Evolutionary conservation across 2,797 vertebrate genomes (phyloP), one percentile per base, ranked within the genome.

Genomic region (Cuniculus paca): DNA sequence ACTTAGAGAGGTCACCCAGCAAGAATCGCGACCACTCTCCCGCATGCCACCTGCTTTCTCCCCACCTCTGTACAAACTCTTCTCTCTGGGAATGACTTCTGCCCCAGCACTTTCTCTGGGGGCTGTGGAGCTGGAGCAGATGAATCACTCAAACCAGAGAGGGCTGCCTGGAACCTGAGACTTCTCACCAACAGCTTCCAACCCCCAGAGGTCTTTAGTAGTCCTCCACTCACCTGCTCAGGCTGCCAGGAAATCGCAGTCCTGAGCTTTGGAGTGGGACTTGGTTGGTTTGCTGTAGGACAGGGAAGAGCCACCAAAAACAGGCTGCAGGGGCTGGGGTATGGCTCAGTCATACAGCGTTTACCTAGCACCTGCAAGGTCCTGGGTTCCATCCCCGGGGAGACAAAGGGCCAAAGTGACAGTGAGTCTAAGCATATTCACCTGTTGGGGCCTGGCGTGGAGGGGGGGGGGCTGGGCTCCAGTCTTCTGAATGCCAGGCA

Each of bases 181-280:
- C 10, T 63, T 52, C 39, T 79, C 58, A 39, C 72, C 31, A 31
- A 16, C 10, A 6, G 31, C 34, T 45, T 20, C 39, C 22, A 45
- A 26, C 39, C 42, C 24, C 24, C 61, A 72, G 48, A 92, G 60
- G 34, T 9, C 11, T 48, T 75, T 75, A 70, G 36, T 42, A 61
- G 22, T 72, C 56, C 14, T 52, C 42, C 42, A 36, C 31, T 80
- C 28, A 77, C 48, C 12, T 50, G 22, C 52, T 39, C 17, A 58
- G 39, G 61, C 31, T 86, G 72, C 52, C 90, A 39, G 56, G 31
- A 93, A 90, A 91, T 54, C 54, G 26, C 68, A 95, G n/a, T 9
- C 26, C 45, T 81, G 65, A 85, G 45, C 54, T 74, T 78, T 86
- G 61, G 20, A 60, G 5, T n/a, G 31, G 34, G n/a, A 52, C 63